Evolutionary conservation across 2,888 invertebrate genomes (phyloP).

Genomic region (Rotaria magnacalcarata): DNA sequence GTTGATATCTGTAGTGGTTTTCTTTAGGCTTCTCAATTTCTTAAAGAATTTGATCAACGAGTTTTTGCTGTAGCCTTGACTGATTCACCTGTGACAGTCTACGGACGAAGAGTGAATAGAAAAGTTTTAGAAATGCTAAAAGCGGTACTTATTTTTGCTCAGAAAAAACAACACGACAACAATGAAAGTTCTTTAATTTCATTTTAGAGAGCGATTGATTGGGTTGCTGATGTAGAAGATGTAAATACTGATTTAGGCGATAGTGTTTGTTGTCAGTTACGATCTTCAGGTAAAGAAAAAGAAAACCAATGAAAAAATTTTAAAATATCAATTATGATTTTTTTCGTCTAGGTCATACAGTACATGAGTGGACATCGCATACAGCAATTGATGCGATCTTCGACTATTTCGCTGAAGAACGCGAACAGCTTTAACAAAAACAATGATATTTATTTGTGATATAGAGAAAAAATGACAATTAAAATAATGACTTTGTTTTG

Average conservation of each 20-base stretch:
- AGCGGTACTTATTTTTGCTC: background rate
- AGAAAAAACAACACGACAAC: too few relatives aligned
- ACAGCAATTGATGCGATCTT: background rate
- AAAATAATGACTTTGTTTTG: background rate
- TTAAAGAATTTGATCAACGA: slow-evolving; percentile 65
- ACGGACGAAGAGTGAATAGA: background rate
- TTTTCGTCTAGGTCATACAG: background rate
- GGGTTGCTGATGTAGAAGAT: background rate
- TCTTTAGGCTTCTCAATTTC: slow-evolving; percentile 47
- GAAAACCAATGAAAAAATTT: too few relatives aligned
- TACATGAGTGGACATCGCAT: slow-evolving; percentile 27
- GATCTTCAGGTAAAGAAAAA: background rate
- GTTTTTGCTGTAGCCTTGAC: slow-evolving; percentile 74
- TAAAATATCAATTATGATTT: too few relatives aligned
- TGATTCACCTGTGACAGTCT: slow-evolving; percentile 63
- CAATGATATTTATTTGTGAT: background rate
- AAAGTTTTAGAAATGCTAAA: background rate
- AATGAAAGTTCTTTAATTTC: background rate
- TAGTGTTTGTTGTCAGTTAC: background rate
- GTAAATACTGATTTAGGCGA: background rate
- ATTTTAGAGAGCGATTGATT: background rate
- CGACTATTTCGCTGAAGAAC: background rate
- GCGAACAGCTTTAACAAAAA: background rate
- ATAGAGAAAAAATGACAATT: background rate
- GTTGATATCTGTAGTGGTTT: too few relatives aligned